Conservation (phyloP, 2,797 vertebrate genomes). For the Gymnocypris eckloni region DNA sequence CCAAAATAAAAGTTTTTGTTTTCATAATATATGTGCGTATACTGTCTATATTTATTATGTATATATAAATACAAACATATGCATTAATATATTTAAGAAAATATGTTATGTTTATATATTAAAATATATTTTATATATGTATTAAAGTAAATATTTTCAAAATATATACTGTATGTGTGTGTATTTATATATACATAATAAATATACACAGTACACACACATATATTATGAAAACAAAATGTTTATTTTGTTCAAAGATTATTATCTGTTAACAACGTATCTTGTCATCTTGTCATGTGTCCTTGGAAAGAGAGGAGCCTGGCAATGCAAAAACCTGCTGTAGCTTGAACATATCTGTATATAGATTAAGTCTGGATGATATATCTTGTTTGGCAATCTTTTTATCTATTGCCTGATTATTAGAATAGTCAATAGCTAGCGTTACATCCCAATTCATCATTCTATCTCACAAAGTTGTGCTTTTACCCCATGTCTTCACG, state of each 20-base stretch:
- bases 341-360: neutral
- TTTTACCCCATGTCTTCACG: neutral
- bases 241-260: neutral
- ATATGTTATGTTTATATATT: no score
- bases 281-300: neutral
- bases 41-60: no score
- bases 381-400: neutral
- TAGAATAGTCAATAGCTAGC: neutral
- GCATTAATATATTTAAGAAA: no score
- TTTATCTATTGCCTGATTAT: constrained; percentile 2
- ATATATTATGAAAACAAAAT: no score
- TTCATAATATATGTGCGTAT: no score
- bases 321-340: neutral
- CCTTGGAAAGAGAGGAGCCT: neutral
- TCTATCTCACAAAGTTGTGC: constrained; percentile 24
- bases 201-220: no score
- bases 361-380: neutral
- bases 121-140: no score
- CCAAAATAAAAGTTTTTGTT: no score
- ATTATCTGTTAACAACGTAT: neutral
- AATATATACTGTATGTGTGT: no score
- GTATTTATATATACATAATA: no score
- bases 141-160: no score
- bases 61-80: no score
- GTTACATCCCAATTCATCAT: neutral